Conservation (phyloP, 2,888 invertebrate species). For the Teleiodes luculella region DNA sequence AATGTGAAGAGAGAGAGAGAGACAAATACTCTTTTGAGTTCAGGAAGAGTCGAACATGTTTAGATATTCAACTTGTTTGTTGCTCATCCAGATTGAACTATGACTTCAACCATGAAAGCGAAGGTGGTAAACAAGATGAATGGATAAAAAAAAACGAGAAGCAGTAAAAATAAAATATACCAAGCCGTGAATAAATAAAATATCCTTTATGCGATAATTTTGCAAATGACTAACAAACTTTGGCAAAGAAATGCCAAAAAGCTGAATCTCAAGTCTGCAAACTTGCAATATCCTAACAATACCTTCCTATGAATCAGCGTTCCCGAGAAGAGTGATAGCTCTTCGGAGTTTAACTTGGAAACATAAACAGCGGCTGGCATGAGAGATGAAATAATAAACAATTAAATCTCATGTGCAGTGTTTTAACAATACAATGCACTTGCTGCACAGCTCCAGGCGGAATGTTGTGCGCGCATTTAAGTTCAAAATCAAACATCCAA, state of each 20-base stretch:
- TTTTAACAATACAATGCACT: slow-evolving; percentile 31
- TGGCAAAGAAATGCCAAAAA: slow-evolving; percentile 1
- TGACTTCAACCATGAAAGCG: background rate
- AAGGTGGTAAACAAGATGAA: background rate
- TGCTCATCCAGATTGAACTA: background rate
- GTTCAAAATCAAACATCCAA: slow-evolving; percentile 14
- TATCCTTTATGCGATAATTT: slow-evolving; percentile 8
- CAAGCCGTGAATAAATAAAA: background rate
- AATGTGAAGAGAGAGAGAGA: background rate
- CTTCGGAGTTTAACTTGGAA: slow-evolving; percentile 34
- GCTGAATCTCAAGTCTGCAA: slow-evolving; percentile 16
- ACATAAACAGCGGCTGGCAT: slow-evolving; percentile 37
- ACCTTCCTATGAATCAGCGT: slow-evolving; percentile 24
- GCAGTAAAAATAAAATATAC: background rate
- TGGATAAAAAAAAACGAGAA: background rate
- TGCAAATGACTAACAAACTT: background rate
- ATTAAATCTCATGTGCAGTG: slow-evolving; percentile 42
- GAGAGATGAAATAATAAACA: slow-evolving; percentile 53
- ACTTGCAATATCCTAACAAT: slow-evolving; percentile 3
- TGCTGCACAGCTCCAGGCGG: slow-evolving; percentile 44
- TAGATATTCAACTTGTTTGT: background rate
- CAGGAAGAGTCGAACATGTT: background rate
- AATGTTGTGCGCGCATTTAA: slow-evolving; percentile 28
- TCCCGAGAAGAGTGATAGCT: slow-evolving; percentile 25
- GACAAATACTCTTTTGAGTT: background rate